Evolutionary conservation across 2,888 invertebrate genomes (phyloP).

Genomic region (Xestia c-nigrum): DNA sequence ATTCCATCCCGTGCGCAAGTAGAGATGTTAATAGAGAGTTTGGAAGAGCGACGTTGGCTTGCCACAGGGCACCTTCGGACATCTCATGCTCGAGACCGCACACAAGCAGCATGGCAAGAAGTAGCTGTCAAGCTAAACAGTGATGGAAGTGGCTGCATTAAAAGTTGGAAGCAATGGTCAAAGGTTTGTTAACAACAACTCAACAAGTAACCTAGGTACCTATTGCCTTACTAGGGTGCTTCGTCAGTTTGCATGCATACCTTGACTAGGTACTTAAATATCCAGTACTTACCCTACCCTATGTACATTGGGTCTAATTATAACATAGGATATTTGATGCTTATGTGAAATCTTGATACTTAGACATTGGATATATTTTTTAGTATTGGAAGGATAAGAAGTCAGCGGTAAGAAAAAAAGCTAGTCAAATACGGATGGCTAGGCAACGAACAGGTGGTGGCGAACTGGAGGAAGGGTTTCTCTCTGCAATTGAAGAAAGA

Average conservation of each 20-base stretch:
- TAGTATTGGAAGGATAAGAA: slow-evolving; percentile 10
- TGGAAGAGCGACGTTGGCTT: slow-evolving; percentile 6
- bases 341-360: too few relatives aligned
- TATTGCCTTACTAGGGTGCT: too few relatives aligned
- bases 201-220: too few relatives aligned
- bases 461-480: slow-evolving; percentile 1
- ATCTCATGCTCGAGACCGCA: slow-evolving; percentile 17
- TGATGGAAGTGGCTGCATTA: slow-evolving; percentile 15
- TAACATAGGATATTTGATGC: too few relatives aligned
- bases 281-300: too few relatives aligned
- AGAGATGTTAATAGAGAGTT: neutral
- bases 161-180: slow-evolving; percentile 25
- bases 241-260: too few relatives aligned
- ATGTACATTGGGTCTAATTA: too few relatives aligned
- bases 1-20: slow-evolving; percentile 1
- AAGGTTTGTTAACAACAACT: slow-evolving; percentile 2
- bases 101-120: slow-evolving; percentile 21
- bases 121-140: slow-evolving; percentile 15
- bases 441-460: neutral
- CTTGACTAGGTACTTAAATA: too few relatives aligned
- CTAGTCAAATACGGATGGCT: neutral
- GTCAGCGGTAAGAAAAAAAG: slow-evolving; percentile 1
- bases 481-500: neutral
- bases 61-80: slow-evolving; percentile 23
- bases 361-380: too few relatives aligned